Evolutionary conservation across 1,140 invertebrate species (phyloP), one percentile per base, ranked within the genome.

Genomic region (Dendroctonus ponderosae): DNA sequence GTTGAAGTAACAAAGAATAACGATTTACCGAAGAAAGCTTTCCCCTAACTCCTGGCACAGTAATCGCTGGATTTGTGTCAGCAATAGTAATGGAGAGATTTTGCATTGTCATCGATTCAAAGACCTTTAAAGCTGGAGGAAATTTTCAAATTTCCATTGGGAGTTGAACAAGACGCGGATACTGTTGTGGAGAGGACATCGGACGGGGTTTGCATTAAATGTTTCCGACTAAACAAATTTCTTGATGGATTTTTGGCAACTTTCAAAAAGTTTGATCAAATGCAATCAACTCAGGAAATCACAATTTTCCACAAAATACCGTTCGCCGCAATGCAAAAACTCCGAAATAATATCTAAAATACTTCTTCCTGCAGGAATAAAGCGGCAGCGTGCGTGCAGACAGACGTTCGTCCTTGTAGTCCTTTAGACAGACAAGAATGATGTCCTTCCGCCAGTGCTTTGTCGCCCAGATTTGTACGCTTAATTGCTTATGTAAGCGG

Each of bases 401-500:
- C 54, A 66, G 63, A 59, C 52, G 46, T 9, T 57, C 43, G 52
- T 57, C 52, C 44, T 56, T 48, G 52, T 49, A 51, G 63, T 50
- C 53, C 40, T 59, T 66, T 66, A 48, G 54, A 66, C 48, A 66
- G 54, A 58, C 48, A 66, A 66, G 63, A 66, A 37, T 66, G 48
- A 66, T 66, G 63, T 58, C 54, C 54, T 66, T 58, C 63, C 54
- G 37, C 12, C 53, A 14, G 52, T 46, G 53, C 53, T 58, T 66
- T 58, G 53, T 66, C 44, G 48, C 48, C 53, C 46, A 59, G 63
- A 66, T 66, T 66, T 66, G 63, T 66, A 50, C 39, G 52, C 48
- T 57, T 66, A 58, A 66, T 66, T 66, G 54, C 54, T 51, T 58
- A 66, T 66, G 53, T 51, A 66, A 66, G 54, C 46, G 44, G 54